These are phyloP conservation scores for Pipa parva DNA, from an alignment of 2,113 vertebrate genomes.

Conservation along the genomic window DNA sequence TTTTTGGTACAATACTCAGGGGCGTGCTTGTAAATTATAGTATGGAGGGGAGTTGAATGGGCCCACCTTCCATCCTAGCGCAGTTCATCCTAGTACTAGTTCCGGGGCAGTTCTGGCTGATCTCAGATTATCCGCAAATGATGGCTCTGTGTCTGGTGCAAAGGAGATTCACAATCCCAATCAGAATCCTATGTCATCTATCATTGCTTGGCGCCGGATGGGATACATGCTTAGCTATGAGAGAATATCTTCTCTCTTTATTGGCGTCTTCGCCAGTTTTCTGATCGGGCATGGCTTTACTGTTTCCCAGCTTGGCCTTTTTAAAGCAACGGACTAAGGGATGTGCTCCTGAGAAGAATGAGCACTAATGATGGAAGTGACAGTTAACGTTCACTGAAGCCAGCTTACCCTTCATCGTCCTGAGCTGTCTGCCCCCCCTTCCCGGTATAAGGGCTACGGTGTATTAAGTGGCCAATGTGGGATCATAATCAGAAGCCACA, in stretches of 20 bases:
- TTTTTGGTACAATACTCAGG: no score
- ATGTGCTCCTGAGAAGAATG: background rate
- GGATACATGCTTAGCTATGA: background rate
- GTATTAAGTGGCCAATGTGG: no score
- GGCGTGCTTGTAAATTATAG: no score
- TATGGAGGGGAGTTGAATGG: no score
- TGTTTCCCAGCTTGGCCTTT: background rate
- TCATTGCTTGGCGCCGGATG: background rate
- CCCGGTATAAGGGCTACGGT: no score
- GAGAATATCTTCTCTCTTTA: background rate
- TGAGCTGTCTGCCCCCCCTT: background rate
- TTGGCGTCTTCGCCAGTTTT: background rate
- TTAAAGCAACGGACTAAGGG: background rate
- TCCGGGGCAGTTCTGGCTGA: background rate
- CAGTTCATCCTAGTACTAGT: background rate
- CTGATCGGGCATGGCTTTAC: background rate
- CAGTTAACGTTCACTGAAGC: no score
- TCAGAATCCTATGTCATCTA: background rate
- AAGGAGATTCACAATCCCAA: background rate
- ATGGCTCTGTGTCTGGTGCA: background rate
- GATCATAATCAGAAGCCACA: no score
- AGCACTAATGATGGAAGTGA: background rate
- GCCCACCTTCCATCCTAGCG: no score
- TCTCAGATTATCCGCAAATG: background rate
- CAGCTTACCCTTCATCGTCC: no score